Evolutionary conservation across 30 jellyfish, hydroid and myxozoan genomes (phyloP).

Genomic region (Chrysaora quinquecirrha): DNA sequence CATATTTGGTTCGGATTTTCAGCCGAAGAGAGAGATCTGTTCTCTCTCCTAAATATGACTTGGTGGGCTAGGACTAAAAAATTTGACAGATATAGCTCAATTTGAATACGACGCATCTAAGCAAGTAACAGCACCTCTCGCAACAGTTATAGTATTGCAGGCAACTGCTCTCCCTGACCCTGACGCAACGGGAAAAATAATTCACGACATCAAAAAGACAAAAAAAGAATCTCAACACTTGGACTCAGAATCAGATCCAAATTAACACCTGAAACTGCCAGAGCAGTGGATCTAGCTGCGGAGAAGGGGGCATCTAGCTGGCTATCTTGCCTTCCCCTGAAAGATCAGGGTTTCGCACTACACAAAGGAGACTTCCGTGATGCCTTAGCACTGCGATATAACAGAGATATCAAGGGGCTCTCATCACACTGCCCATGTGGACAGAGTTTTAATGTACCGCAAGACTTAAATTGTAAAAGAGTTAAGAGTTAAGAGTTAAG

Average conservation of each 20-base stretch:
- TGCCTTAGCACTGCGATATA: conserved; percentile 15
- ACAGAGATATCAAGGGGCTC: conserved; percentile 11
- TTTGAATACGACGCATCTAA: neutral
- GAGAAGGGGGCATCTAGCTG: conserved; percentile 16
- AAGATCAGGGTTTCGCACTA: conserved; percentile 13
- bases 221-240: too few species aligned
- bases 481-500: too few species aligned
- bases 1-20: neutral
- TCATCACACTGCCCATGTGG: conserved; percentile 40
- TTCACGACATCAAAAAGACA: neutral
- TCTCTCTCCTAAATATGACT: neutral
- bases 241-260: neutral
- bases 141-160: neutral
- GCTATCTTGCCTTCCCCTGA: conserved; percentile 16
- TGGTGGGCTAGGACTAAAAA: conserved; percentile 26
- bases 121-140: conserved; percentile 22
- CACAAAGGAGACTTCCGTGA: conserved; percentile 26
- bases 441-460: conserved; percentile 2
- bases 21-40: conserved; percentile 4
- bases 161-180: neutral
- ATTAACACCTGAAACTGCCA: neutral
- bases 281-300: conserved; percentile 1
- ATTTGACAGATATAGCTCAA: conserved; percentile 8
- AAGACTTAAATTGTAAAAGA: conserved; percentile 26
- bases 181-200: neutral